Evolutionary conservation across 2,113 vertebrate genomes (phyloP).

Genomic region (Clarias gariepinus): DNA sequence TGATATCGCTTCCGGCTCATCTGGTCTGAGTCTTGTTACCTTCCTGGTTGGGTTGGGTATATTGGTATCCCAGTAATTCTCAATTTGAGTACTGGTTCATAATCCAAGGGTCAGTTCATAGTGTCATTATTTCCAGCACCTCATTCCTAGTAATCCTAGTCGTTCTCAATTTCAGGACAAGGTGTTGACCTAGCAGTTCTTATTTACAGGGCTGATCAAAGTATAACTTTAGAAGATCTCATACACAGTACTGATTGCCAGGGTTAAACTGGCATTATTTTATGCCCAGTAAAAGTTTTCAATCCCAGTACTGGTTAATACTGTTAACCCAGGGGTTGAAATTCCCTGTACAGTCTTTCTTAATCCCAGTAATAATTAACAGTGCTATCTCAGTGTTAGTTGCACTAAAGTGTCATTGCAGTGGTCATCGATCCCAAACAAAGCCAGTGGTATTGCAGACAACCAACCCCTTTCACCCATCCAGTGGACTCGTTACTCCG

Average conservation of each 20-base stretch:
- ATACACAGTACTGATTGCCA: background rate
- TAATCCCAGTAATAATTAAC: background rate
- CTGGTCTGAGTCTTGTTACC: constrained; percentile 38
- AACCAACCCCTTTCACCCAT: too few species aligned
- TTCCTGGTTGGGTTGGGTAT: constrained; percentile 42
- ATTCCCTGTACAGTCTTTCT: background rate
- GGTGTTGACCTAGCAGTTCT: background rate
- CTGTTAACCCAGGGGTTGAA: background rate
- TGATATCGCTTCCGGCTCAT: background rate
- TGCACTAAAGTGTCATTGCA: background rate
- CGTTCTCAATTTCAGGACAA: background rate
- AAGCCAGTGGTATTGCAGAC: too few species aligned
- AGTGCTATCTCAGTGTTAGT: background rate
- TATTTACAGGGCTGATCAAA: background rate
- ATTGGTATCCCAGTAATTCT: background rate
- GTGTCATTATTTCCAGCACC: background rate
- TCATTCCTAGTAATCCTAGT: background rate
- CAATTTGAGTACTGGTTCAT: background rate
- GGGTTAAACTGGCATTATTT: background rate
- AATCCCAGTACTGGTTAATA: background rate
- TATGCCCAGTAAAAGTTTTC: background rate
- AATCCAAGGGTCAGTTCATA: too few species aligned
- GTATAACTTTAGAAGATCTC: background rate
- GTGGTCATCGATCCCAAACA: background rate
- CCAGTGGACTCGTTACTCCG: too few species aligned